Percentiles rank a stretch among this genome's conserved stretches.
Evolutionary conservation across 2,797 vertebrate genomes (phyloP).

Genomic region (Delichon dasypus): DNA sequence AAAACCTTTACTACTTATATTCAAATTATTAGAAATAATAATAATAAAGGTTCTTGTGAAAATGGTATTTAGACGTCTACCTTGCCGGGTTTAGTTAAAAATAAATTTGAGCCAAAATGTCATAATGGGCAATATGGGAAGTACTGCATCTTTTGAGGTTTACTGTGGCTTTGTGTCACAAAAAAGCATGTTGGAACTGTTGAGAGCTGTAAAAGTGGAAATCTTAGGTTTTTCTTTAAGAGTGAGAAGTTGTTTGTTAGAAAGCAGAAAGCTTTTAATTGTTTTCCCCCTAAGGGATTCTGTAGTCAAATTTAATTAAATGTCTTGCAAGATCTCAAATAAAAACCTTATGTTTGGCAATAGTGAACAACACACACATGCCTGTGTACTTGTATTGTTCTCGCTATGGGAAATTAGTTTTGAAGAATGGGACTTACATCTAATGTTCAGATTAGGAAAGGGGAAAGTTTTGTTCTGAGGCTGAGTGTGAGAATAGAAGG

Average conservation of each 20-base stretch:
- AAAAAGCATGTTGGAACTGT: neutral
- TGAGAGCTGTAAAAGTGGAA: neutral
- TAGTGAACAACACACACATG: neutral
- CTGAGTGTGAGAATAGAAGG: neutral
- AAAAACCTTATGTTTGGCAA: conserved; percentile 9
- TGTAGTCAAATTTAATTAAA: neutral
- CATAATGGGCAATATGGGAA: neutral
- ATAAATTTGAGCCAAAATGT: neutral
- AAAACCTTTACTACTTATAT: neutral
- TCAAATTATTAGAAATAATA: neutral
- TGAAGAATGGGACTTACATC: neutral
- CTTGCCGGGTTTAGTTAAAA: neutral
- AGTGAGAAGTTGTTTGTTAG: conserved; percentile 26
- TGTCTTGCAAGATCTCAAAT: neutral
- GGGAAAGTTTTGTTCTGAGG: neutral
- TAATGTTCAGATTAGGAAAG: neutral
- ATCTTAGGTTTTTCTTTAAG: neutral
- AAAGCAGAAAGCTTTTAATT: conserved; percentile 29
- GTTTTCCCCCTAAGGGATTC: conserved; percentile 10
- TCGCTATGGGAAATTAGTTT: neutral
- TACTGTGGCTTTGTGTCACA: neutral
- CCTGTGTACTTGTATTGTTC: neutral
- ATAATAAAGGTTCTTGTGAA: conserved; percentile 12
- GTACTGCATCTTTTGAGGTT: neutral
- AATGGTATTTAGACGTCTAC: conserved; percentile 7